Evolutionary conservation across 1,140 invertebrate genomes (phyloP).

Genomic region (Argopecten irradians): DNA sequence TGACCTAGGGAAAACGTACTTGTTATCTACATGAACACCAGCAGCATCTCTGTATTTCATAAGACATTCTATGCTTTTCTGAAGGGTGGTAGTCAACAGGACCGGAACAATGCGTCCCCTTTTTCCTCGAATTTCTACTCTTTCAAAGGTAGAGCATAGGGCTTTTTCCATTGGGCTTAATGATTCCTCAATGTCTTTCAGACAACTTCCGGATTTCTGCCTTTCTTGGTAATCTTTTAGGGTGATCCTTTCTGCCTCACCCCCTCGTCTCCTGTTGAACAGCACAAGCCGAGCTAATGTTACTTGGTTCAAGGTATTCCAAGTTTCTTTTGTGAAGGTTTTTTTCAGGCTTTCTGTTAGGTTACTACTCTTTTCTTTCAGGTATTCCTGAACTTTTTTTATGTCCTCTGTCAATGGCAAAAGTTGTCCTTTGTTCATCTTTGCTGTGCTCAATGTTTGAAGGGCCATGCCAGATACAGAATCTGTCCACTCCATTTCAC

Average conservation of each 20-base stretch:
- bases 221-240: slow-evolving; percentile 40
- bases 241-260: slow-evolving; percentile 49
- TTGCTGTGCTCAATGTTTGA: slow-evolving; percentile 39
- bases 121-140: slow-evolving; percentile 57
- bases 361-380: slow-evolving; percentile 38
- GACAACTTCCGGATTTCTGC: background rate
- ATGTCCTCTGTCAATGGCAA: slow-evolving; percentile 52
- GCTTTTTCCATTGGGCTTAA: slow-evolving; percentile 53
- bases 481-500: slow-evolving; percentile 48
- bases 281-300: slow-evolving; percentile 49
- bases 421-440: slow-evolving; percentile 47
- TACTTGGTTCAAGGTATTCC: slow-evolving; percentile 37
- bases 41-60: slow-evolving; percentile 44
- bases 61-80: slow-evolving; percentile 41
- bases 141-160: slow-evolving; percentile 41
- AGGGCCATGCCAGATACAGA: slow-evolving; percentile 45
- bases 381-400: slow-evolving; percentile 36
- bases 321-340: slow-evolving; percentile 34
- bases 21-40: slow-evolving; percentile 47
- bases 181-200: slow-evolving; percentile 49
- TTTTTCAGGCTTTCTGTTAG: slow-evolving; percentile 7
- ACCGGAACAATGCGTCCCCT: slow-evolving; percentile 53
- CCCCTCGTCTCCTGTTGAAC: slow-evolving; percentile 55
- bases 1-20: slow-evolving; percentile 49
- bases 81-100: slow-evolving; percentile 43